Evolutionary conservation across 2,797 vertebrate genomes (phyloP).

Genomic region (Platalea minor): DNA sequence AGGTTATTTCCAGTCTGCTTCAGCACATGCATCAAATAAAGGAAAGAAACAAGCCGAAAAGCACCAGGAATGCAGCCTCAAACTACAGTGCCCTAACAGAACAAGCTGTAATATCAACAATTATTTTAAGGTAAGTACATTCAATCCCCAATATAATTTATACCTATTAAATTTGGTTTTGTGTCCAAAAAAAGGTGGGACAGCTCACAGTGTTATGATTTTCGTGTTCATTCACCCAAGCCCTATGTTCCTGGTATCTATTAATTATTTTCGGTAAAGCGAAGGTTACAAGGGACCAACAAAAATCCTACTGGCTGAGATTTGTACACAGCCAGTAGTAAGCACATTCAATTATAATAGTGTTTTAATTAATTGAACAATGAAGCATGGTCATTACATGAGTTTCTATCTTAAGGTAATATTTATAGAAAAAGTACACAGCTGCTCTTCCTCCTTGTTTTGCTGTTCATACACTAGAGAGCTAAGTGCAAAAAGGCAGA

Average conservation of each 20-base stretch:
- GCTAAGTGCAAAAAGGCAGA: neutral
- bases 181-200: neutral
- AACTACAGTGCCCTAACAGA: neutral
- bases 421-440: neutral
- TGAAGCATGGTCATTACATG: neutral
- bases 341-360: neutral
- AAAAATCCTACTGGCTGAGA: neutral
- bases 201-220: neutral
- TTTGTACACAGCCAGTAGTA: neutral
- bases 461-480: neutral
- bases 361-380: neutral
- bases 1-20: neutral
- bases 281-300: neutral
- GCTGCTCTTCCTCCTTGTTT: neutral
- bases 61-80: neutral
- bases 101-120: neutral
- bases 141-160: neutral
- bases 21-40: neutral
- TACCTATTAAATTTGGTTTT: neutral
- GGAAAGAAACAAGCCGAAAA: neutral
- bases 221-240: rapidly evolving
- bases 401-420: neutral
- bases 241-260: neutral
- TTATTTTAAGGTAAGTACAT: neutral
- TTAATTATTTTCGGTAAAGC: neutral